These are phyloP conservation scores for Bilobella aurantiaca DNA, from an alignment of 1,140 invertebrate species.

Conservation along the genomic window DNA sequence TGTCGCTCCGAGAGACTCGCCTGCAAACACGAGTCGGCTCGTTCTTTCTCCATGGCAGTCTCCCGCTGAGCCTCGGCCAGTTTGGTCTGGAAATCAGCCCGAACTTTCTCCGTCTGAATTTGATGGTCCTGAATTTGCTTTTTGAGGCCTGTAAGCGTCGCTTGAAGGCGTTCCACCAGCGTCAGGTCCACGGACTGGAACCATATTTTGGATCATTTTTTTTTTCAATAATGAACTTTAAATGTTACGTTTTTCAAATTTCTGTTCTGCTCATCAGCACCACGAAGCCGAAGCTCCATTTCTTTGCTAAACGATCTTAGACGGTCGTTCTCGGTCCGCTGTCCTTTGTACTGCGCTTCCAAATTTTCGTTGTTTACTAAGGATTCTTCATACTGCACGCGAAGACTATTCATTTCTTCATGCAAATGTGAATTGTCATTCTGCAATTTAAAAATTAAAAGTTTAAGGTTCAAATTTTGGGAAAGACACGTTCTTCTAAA, in stretches of 20 bases:
- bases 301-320: background rate
- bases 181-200: slow-evolving; percentile 9
- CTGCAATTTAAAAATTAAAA: background rate
- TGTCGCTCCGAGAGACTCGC: slow-evolving; percentile 14
- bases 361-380: slow-evolving; percentile 10
- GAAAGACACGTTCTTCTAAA: background rate
- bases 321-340: slow-evolving; percentile 6
- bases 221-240: too few species aligned
- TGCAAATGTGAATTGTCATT: slow-evolving; percentile 9
- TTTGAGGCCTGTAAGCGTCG: background rate
- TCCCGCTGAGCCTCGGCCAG: slow-evolving; percentile 10
- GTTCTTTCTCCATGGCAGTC: slow-evolving; percentile 17
- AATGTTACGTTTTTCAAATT: slow-evolving; percentile 1
- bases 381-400: slow-evolving; percentile 6
- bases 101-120: background rate
- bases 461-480: too few species aligned
- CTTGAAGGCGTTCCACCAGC: slow-evolving; percentile 11
- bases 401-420: slow-evolving; percentile 10
- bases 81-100: slow-evolving; percentile 3
- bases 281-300: background rate
- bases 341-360: slow-evolving; percentile 11
- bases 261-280: background rate
- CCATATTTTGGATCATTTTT: background rate
- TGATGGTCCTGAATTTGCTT: slow-evolving; percentile 6
- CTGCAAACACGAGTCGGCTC: slow-evolving; percentile 14